These are phyloP conservation scores for Chloropsis hardwickii DNA, from an alignment of 2,113 vertebrate genomes.

Conservation along the genomic window DNA sequence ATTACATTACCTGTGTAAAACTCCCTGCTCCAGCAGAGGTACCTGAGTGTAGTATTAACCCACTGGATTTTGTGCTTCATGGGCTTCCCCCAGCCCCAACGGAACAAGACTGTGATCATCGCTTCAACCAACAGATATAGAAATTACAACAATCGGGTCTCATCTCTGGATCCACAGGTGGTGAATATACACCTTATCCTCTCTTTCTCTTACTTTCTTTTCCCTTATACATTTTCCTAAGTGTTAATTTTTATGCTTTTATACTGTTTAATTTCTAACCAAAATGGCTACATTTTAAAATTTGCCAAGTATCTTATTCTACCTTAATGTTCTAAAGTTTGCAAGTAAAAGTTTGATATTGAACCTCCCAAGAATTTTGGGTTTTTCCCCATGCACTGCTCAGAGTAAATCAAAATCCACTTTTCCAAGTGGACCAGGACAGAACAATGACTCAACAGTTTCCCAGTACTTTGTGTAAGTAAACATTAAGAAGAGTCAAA, in stretches of 20 bases:
- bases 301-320: neutral
- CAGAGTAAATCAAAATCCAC: neutral
- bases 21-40: accelerated
- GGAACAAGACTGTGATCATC: accelerated
- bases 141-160: neutral
- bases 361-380: neutral
- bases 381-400: neutral
- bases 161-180: neutral
- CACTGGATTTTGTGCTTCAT: neutral
- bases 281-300: neutral
- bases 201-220: too few species aligned
- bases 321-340: neutral
- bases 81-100: accelerated
- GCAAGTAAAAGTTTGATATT: neutral
- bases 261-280: neutral
- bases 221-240: neutral
- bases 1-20: neutral
- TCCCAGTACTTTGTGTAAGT: neutral
- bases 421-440: neutral
- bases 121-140: accelerated
- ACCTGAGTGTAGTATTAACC: neutral
- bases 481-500: neutral
- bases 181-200: neutral
- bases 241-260: neutral
- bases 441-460: neutral